Evolutionary conservation across 2,113 vertebrate genomes (phyloP), one percentile per base, ranked within the genome.

Genomic region (Protomyctophum bolini): DNA sequence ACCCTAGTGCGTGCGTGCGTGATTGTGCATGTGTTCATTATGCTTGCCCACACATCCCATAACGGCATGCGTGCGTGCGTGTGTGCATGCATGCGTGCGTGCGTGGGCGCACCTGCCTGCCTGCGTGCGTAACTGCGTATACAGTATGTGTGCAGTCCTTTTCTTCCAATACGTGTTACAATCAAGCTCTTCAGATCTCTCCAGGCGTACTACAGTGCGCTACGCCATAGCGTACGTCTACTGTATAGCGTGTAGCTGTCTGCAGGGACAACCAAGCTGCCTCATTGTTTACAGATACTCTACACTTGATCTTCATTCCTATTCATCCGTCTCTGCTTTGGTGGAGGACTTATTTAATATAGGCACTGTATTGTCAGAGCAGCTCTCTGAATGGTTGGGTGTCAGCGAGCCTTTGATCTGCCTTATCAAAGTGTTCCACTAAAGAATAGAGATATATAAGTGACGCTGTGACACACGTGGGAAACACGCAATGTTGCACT

Each of bases 361-460:
- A 79, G 64, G 41, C 6, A 51, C 41, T 58, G 73, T 87, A 81
- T 91, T 86, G 86, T 87, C 63, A 61, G 71, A 66, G 83, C 82
- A 64, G 83, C 82, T 86, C 72, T 70, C 33, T 81, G 68, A 87
- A 78, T 72, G 79, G 52, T 64, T 88, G 65, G 82, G 79, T 70
- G 73, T 76, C 73, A 33, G 47, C 57, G 33, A 58, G 55, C 57
- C 82, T 89, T 87, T 90, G 85, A 91, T 90, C 79, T 81, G 57
- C 64, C 49, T 79, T 76, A 86, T 91, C 82, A 86, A 79, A 86
- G 87, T 86, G 79, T 78, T 59, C 81, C 81, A 48, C 12, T 58
- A 50, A 51, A 41, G 33, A 41, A 41, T 3, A 41, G 33, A 41
- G 33, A 41, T 4, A 41, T 41, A 41, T 76, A 66, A 45, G 67